These are phyloP conservation scores for Clarias platycephalus DNA, from an alignment of 2,797 vertebrate genomes.

Conservation along the genomic window DNA sequence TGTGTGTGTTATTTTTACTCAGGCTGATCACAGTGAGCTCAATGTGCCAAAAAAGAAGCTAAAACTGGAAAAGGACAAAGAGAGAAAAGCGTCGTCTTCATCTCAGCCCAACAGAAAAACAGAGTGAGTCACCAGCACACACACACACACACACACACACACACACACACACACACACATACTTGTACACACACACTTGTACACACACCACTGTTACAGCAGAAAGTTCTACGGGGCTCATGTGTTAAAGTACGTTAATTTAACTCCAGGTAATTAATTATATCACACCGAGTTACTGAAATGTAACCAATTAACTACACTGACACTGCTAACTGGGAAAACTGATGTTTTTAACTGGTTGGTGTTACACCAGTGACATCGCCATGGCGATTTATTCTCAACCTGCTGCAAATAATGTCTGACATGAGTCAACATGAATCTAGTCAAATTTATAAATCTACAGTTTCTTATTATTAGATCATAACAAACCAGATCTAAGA, in stretches of 20 bases:
- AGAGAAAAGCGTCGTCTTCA: slow-evolving; percentile 66
- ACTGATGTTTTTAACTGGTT: no score
- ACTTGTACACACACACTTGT: neutral
- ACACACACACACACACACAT: neutral
- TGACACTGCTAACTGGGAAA: no score
- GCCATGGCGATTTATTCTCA: neutral
- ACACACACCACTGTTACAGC: neutral
- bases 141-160: slow-evolving; percentile 5
- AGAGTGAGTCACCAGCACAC: slow-evolving; percentile 76
- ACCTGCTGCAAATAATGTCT: no score
- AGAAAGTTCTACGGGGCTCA: neutral
- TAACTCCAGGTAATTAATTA: no score
- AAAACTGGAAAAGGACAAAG: slow-evolving; percentile 72
- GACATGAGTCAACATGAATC: no score
- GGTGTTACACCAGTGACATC: neutral
- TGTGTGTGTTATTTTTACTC: slow-evolving; percentile 37
- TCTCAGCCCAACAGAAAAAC: slow-evolving; percentile 63
- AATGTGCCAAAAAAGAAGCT: slow-evolving; percentile 78
- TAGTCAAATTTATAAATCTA: no score
- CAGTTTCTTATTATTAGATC: no score
- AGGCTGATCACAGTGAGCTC: slow-evolving; percentile 74
- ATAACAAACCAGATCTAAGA: no score
- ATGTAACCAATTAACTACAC: no score
- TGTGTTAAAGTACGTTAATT: neutral
- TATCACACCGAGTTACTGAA: no score